Evolutionary conservation across 2,113 vertebrate species (phyloP).

Genomic region (Scartelaos histophorus): DNA sequence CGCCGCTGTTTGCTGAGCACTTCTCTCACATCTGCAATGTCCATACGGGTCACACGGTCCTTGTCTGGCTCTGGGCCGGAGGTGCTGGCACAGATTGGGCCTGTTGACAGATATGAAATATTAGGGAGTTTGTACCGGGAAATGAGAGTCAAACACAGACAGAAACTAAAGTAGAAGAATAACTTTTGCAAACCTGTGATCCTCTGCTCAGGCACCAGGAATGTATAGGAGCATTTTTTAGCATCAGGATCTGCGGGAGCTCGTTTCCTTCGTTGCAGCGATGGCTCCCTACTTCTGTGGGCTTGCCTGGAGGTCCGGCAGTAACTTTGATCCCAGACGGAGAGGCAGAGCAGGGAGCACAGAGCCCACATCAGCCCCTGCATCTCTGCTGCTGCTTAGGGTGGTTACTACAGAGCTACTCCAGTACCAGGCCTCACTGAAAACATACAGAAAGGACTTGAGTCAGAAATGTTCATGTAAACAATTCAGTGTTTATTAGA

Average conservation of each 20-base stretch:
- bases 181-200: slow-evolving; percentile 79
- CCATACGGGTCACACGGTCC: slow-evolving; percentile 92
- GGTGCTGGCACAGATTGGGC: slow-evolving; percentile 92
- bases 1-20: slow-evolving; percentile 90
- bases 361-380: slow-evolving; percentile 80
- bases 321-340: slow-evolving; percentile 65
- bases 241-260: slow-evolving; percentile 77
- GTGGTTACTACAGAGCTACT: slow-evolving; percentile 49
- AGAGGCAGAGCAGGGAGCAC: slow-evolving; percentile 81
- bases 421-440: slow-evolving; percentile 46
- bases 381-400: slow-evolving; percentile 75
- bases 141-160: not conserved
- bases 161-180: not conserved
- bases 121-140: slow-evolving; percentile 19
- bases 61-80: slow-evolving; percentile 83
- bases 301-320: slow-evolving; percentile 65
- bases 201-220: slow-evolving; percentile 92
- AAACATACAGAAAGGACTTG: slow-evolving; percentile 10
- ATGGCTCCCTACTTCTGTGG: slow-evolving; percentile 53
- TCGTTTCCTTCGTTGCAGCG: slow-evolving; percentile 67
- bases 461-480: slow-evolving; percentile 23
- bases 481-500: slow-evolving; percentile 10
- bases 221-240: slow-evolving; percentile 95
- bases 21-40: slow-evolving; percentile 92
- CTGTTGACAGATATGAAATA: slow-evolving; percentile 59